Evolutionary conservation across 2,797 vertebrate genomes (phyloP).

Genomic region (Chrysolophus pictus): DNA sequence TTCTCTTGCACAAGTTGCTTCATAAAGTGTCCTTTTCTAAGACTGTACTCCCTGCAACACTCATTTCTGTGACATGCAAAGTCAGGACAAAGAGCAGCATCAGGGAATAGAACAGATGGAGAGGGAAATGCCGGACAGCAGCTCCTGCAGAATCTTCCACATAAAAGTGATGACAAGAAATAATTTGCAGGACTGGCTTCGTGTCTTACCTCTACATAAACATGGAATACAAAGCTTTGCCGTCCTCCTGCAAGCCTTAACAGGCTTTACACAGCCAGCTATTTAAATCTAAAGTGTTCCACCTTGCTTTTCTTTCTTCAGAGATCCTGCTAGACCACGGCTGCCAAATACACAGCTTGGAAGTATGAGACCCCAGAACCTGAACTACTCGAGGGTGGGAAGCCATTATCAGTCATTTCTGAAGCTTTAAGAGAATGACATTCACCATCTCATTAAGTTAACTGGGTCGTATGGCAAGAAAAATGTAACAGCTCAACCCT

Average conservation of each 20-base stretch:
- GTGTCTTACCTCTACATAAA: neutral
- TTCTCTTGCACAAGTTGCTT: slow-evolving; percentile 9
- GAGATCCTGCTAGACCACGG: neutral
- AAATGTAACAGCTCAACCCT: neutral
- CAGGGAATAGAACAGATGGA: neutral
- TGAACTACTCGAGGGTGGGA: neutral
- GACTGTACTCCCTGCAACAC: neutral
- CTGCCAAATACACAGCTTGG: neutral
- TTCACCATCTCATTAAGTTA: neutral
- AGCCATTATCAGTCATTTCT: neutral
- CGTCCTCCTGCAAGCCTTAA: neutral
- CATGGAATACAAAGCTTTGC: neutral
- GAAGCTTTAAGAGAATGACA: neutral
- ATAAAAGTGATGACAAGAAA: neutral
- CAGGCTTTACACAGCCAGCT: neutral
- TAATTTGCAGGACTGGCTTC: neutral
- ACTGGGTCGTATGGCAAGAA: neutral
- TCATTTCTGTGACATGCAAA: neutral
- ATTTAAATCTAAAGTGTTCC: neutral
- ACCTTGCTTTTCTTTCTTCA: neutral
- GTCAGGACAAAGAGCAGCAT: neutral
- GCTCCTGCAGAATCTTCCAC: neutral
- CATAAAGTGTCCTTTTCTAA: neutral
- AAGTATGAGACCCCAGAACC: neutral
- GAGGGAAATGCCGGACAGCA: neutral